A percentile compares a stretch with the other conserved stretches of the same genome.
These are phyloP conservation scores for Theristus sp. DNA, from an alignment of 2,888 invertebrate genomes.

Conservation along the genomic window DNA sequence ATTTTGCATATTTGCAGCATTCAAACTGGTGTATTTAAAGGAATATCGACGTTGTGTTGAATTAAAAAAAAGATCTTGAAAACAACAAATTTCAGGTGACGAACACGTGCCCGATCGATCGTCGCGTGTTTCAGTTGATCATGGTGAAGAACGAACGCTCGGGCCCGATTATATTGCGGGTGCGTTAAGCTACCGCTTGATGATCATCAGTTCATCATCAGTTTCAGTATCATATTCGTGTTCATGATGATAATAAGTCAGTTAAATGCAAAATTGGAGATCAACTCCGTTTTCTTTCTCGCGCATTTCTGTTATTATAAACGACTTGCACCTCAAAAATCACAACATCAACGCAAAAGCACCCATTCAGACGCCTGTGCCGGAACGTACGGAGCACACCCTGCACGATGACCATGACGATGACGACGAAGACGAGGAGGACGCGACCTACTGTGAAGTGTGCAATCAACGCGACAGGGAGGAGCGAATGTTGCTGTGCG, in stretches of 20 bases:
- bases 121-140: conserved; percentile 56
- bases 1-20: too few relatives aligned
- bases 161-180: conserved; percentile 43
- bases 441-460: conserved; percentile 36
- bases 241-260: too few relatives aligned
- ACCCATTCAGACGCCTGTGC: neutral
- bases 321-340: too few relatives aligned
- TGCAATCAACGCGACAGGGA: conserved; percentile 60
- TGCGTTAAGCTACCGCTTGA: conserved; percentile 45
- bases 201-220: too few relatives aligned
- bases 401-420: conserved; percentile 41
- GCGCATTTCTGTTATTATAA: too few relatives aligned
- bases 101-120: conserved; percentile 81
- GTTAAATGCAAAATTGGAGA: too few relatives aligned
- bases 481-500: conserved; percentile 70
- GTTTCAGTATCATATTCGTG: too few relatives aligned
- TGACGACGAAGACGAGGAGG: conserved; percentile 15
- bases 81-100: conserved; percentile 52
- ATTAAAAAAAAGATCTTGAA: too few relatives aligned
- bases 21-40: too few relatives aligned
- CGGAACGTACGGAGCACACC: neutral
- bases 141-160: conserved; percentile 49
- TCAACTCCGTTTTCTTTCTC: too few relatives aligned
- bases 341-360: too few relatives aligned
- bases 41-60: too few relatives aligned